Conservation (phyloP, 2,797 vertebrate genomes). For the Neosilurus hyrtlii region DNA sequence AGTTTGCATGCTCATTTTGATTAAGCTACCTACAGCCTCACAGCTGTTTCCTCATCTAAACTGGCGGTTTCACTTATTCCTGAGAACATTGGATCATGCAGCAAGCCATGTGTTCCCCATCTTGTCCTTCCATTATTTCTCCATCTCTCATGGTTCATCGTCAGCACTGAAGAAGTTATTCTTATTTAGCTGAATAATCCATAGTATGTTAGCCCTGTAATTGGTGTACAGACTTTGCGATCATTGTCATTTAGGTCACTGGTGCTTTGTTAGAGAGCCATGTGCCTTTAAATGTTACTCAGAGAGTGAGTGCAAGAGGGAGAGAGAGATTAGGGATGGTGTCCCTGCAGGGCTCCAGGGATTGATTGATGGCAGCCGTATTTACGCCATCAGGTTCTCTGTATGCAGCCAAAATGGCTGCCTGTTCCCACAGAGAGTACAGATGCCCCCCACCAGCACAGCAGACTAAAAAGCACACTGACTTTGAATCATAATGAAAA, state of each 20-base stretch:
- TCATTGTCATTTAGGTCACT: constrained; percentile 26
- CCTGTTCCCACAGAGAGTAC: constrained; percentile 69
- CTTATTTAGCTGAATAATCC: background rate
- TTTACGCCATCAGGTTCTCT: constrained; percentile 69
- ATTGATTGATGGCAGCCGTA: constrained; percentile 71
- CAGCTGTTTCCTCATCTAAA: constrained; percentile 36
- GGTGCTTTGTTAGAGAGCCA: constrained; percentile 40
- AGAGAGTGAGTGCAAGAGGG: constrained; percentile 45
- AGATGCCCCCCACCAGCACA: constrained; percentile 54
- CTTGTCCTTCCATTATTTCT: constrained; percentile 4
- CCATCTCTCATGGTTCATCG: background rate
- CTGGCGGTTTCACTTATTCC: constrained; percentile 30
- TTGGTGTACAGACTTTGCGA: background rate
- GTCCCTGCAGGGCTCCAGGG: constrained; percentile 61
- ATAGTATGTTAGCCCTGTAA: background rate
- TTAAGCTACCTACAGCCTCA: constrained; percentile 35
- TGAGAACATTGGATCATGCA: constrained; percentile 25
- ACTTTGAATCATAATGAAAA: constrained; percentile 56
- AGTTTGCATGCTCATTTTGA: constrained; percentile 31
- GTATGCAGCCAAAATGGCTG: constrained; percentile 73
- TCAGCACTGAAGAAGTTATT: background rate
- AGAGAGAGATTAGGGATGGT: constrained; percentile 58
- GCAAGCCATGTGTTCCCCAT: constrained; percentile 9
- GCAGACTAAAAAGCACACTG: constrained; percentile 58
- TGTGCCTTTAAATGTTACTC: constrained; percentile 60